Evolutionary conservation across 2,888 invertebrate genomes (phyloP), one percentile per base, ranked within the genome.

Genomic region (Orchesella flavescens): DNA sequence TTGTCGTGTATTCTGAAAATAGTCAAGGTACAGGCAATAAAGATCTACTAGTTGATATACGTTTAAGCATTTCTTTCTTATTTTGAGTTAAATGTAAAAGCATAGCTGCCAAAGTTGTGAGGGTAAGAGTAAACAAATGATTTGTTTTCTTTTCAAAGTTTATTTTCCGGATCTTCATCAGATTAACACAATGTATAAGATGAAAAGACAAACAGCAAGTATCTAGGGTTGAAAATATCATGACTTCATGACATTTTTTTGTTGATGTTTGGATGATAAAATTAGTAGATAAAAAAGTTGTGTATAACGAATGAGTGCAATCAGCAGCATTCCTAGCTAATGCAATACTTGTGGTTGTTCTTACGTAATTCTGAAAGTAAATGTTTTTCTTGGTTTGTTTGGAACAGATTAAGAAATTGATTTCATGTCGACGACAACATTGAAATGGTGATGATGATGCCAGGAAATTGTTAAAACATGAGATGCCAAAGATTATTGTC

Each of bases 61-160:
- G n/a, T n/a, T n/a, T n/a, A n/a, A n/a, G n/a, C n/a, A n/a, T n/a
- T n/a, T n/a, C n/a, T n/a, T n/a, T n/a, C n/a, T n/a, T n/a, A n/a
- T n/a, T n/a, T n/a, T n/a, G n/a, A n/a, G 34, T 34, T 34, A 7
- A 34, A 34, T 34, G 2, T 34, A 7, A 12, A 69, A 55, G 7
- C 55, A 61, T 53, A 5, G 23, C 17, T 69, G 49, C 53, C 69
- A 55, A 69, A 19, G n/a, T 72, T 55, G 15, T 55, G 15, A 5
- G 10, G 34, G 4, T 1, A 49, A 74, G 63, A 49, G 53, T 57
- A 76, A 76, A 76, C 66, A 75, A 76, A 76, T 68, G 66, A 23
- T 12, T 66, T 76, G 57, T 76, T 76, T 65, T 53, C 10, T 4
- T 66, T 75, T 55, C 53, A 76, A 76, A 21, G 66, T 65, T 55